Evolutionary conservation across 1,140 invertebrate genomes (phyloP), one percentile per base, ranked within the genome.

Genomic region (Philotrypesis tridentata): DNA sequence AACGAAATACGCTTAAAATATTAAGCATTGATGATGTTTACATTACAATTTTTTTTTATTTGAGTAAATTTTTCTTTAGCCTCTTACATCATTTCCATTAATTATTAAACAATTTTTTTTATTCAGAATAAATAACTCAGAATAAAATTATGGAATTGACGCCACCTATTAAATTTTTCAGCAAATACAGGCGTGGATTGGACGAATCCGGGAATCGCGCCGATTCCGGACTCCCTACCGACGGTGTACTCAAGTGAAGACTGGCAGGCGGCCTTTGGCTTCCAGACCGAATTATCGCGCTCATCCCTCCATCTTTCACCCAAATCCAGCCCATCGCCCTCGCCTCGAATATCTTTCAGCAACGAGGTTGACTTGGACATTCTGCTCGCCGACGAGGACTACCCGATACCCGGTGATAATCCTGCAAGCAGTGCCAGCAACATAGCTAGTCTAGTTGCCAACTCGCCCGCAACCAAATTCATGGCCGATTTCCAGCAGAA

Each of bases 181-280:
- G 80, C 17, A 7, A 79, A 60, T 29, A 61, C 77, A 25, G 76
- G 82, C 2, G 72, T 83, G 5, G 92, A 93, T 82, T 93, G 93
- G 93, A 90, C 90, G 73, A 90, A 89, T 73, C 92, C 92, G 78
- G 91, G 92, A 68, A 85, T 92, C 82, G 88, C 92, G 73, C 88
- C 92, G 70, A 93, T 93, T 79, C 92, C 93, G 0, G 93, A 93
- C 83, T 92, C 92, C 5, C 88, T 93, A 79, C 92, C 92, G 14
- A 88, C 90, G 48, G 92, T 93, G 61, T 92, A 93, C 81, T 92
- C 92, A 5, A 91, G 91, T 70, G 92, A 93, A 88, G 92, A 93
- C 86, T 93, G 93, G 93, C 93, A 93, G 86, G 92, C 92, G 31
- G 92, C 92, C 12, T 93, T 93, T 85, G 92, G 92, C 23, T 93